Conservation (phyloP, 1,140 invertebrate genomes). For the Meloidogyne floridensis region DNA sequence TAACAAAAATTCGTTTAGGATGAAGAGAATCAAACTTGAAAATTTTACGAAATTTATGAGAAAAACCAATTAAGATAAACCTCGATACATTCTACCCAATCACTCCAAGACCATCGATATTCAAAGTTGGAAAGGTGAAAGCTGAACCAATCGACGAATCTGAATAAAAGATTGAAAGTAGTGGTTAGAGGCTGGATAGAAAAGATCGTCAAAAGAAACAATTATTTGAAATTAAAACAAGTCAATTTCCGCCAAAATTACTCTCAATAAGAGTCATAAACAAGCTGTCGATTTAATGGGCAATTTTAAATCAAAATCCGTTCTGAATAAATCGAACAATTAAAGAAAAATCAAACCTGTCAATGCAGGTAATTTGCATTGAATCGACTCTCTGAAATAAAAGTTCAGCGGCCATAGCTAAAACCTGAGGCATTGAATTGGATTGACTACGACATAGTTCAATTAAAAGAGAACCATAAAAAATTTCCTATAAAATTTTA, state of each 20-base stretch:
- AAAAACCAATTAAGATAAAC: constrained; percentile 33
- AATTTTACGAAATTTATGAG: constrained; percentile 70
- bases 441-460: constrained; percentile 96
- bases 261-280: too few species aligned
- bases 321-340: too few species aligned
- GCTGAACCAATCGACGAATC: constrained; percentile 93
- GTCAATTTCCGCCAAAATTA: too few species aligned
- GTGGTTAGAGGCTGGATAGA: not conserved
- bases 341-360: constrained; percentile 72
- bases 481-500: constrained; percentile 76
- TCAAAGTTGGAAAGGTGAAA: constrained; percentile 99
- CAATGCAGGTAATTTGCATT: constrained; percentile 94
- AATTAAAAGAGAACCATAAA: constrained; percentile 91
- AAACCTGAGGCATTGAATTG: constrained; percentile 90
- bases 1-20: constrained; percentile 91
- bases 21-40: constrained; percentile 82
- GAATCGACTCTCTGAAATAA: constrained; percentile 90
- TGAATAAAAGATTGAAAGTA: constrained; percentile 56
- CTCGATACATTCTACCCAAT: constrained; percentile 68
- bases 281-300: too few species aligned
- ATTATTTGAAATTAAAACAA: too few species aligned
- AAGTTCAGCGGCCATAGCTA: constrained; percentile 96
- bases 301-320: too few species aligned
- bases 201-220: too few species aligned
- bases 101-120: constrained; percentile 94